Evolutionary conservation across 2,888 invertebrate species (phyloP).

Genomic region (Apotomis betuletana): DNA sequence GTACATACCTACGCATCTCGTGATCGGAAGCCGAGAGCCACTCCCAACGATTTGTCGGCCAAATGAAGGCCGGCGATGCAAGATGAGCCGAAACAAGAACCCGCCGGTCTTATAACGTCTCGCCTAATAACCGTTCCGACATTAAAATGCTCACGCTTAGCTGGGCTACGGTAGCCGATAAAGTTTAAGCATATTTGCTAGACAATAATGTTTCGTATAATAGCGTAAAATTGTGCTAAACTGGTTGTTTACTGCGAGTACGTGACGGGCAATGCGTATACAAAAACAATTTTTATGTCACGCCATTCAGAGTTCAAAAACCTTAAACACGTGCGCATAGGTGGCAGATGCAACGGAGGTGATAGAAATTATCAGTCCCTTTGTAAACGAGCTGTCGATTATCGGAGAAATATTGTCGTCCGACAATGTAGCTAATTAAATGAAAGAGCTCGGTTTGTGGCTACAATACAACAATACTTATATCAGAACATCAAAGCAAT

Average conservation of each 20-base stretch:
- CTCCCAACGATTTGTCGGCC: conserved; percentile 33
- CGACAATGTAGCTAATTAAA: conserved; percentile 78
- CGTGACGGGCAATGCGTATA: conserved; percentile 53
- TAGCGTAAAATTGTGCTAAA: conserved; percentile 35
- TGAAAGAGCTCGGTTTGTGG: conserved; percentile 39
- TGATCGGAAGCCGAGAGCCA: conserved; percentile 38
- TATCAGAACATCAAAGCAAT: conserved; percentile 39
- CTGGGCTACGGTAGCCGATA: conserved; percentile 20
- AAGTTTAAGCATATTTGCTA: conserved; percentile 13
- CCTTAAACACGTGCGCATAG: conserved; percentile 48
- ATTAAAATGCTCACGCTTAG: not conserved
- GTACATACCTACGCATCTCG: conserved; percentile 28
- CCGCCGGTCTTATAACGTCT: conserved; percentile 41
- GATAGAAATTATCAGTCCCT: conserved; percentile 60
- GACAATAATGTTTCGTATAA: conserved; percentile 12
- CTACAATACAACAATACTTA: conserved; percentile 38
- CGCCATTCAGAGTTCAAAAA: conserved; percentile 56
- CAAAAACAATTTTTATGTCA: conserved; percentile 56
- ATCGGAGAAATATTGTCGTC: conserved; percentile 59
- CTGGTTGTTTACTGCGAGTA: conserved; percentile 50
- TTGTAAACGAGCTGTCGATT: conserved; percentile 51
- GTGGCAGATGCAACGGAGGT: conserved; percentile 68
- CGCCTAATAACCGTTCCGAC: conserved; percentile 65
- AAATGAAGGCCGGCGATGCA: conserved; percentile 32
- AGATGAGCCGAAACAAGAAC: conserved; percentile 37